Percentiles rank a stretch among this genome's conserved stretches.
Evolutionary conservation across 2,797 vertebrate species (phyloP).

Genomic region (Gymnothorax javanicus): DNA sequence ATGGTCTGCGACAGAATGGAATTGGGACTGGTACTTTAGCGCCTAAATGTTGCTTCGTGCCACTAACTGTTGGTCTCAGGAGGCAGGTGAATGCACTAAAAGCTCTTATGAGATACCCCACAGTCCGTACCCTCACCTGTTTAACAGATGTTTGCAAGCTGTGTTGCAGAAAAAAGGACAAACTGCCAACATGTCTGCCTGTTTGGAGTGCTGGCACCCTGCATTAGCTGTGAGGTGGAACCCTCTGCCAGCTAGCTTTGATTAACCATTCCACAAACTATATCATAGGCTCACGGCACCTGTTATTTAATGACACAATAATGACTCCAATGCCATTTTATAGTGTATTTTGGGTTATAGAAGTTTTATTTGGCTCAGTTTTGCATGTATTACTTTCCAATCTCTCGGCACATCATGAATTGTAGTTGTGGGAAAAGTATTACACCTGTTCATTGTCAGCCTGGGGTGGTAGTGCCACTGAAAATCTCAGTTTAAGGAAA

Average conservation of each 20-base stretch:
- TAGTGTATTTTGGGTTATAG: constrained; percentile 1
- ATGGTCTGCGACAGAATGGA: constrained; percentile 7
- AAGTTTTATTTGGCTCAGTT: constrained; percentile 12
- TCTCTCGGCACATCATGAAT: neutral
- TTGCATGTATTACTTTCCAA: neutral
- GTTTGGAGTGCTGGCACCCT: neutral
- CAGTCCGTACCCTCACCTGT: neutral
- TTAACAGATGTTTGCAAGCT: constrained; percentile 22
- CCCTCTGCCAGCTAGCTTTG: neutral
- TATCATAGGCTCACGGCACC: neutral
- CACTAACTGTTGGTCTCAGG: neutral
- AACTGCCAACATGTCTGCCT: neutral
- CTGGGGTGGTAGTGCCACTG: neutral
- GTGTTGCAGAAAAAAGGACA: neutral
- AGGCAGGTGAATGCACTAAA: neutral
- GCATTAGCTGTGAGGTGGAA: neutral
- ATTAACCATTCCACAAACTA: neutral
- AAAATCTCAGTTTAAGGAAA: neutral
- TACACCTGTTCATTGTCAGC: neutral
- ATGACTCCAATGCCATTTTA: constrained; percentile 11
- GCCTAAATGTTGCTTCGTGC: neutral
- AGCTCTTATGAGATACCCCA: neutral
- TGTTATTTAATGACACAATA: constrained; percentile 19
- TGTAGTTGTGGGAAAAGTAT: neutral
- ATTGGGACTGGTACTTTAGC: constrained; percentile 4